Base-by-base conservation (phyloP, 2,888 invertebrate species). In the Harmothoe impar region DNA sequence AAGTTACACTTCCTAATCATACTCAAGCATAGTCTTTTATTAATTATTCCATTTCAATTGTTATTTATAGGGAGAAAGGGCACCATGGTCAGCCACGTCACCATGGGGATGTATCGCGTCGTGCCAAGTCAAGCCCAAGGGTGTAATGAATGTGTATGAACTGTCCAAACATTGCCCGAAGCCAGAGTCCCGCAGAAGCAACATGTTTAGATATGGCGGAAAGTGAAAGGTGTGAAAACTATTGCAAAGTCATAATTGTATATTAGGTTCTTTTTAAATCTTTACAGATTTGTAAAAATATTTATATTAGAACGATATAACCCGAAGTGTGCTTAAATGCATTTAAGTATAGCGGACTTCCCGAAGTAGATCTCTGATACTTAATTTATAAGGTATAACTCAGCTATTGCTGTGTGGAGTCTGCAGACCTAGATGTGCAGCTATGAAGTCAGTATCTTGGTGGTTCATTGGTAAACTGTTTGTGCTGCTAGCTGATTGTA, bases 21-120 rank as follows among this genome's bases (percentile, higher is more conserved):
- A 35, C 0, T 43, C 20, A 81, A 23, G 81, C 5, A 29, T 77
- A 35, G 43, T 35, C 17, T 35, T n/a, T n/a, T 7, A 35, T 7
- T 81, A 33, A 81, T 43, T 0, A 35, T 12, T 23, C 23, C n/a
- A n/a, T n/a, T 25, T 54, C 5, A 5, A 52, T 29, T 86, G 1
- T 86, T 17, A 25, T 29, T 86, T 54, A 7, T 56, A 86, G 86
- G 86, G 86, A 86, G 54, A 86, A 86, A 31, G 86, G 86, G 7
- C 86, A 86, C 52, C 86, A 86, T 51, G 51, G 84, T 29, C 86
- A 86, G 54, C 52, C 86, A 7, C 86, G 86, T 86, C 52, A 56
- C 25, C 86, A 86, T 29, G 31, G 54, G 10, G 86, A 86, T 25
- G 86, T 52, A 33, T 84, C 84, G 31, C 25, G 86, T 10, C 86